phyloP scores from a whole-genome alignment of 1,140 invertebrate species.

The Idris sp. region DNA sequence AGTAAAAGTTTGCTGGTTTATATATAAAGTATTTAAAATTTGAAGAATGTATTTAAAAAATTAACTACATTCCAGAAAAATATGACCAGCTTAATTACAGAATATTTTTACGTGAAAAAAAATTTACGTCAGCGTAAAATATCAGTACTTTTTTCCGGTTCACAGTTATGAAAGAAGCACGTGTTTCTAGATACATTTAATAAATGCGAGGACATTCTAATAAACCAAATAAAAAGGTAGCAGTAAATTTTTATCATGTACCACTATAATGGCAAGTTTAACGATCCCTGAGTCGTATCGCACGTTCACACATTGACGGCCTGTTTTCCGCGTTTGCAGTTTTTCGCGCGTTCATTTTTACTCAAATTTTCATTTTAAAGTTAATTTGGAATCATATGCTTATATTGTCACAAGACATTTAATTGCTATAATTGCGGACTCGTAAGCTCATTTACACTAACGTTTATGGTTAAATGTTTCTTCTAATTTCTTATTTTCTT shows the following conservation, averaged over 20 bases:
- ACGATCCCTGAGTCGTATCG: constrained; percentile 5
- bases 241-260: constrained; percentile 23
- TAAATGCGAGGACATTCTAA: constrained; percentile 18
- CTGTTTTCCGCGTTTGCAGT: constrained; percentile 5
- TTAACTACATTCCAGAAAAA: too few species aligned
- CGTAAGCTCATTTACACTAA: constrained; percentile 11
- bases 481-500: too few species aligned
- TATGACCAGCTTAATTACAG: too few species aligned
- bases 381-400: too few species aligned
- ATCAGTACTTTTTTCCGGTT: too few species aligned
- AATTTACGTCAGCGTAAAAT: too few species aligned
- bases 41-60: too few species aligned
- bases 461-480: background rate
- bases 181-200: constrained; percentile 10
- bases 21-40: too few species aligned
- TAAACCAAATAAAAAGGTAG: constrained; percentile 19
- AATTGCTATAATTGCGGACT: constrained; percentile 13
- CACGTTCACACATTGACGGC: constrained; percentile 10
- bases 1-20: too few species aligned
- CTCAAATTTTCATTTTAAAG: constrained; percentile 20
- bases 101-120: too few species aligned
- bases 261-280: constrained; percentile 13
- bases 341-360: constrained; percentile 2
- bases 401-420: constrained; percentile 7
- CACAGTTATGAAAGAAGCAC: constrained; percentile 9